A percentile compares a stretch with the other conserved stretches of the same genome.
Conservation (phyloP, 92 coral and sea anemone genomes). For the Micromussa lordhowensis region DNA sequence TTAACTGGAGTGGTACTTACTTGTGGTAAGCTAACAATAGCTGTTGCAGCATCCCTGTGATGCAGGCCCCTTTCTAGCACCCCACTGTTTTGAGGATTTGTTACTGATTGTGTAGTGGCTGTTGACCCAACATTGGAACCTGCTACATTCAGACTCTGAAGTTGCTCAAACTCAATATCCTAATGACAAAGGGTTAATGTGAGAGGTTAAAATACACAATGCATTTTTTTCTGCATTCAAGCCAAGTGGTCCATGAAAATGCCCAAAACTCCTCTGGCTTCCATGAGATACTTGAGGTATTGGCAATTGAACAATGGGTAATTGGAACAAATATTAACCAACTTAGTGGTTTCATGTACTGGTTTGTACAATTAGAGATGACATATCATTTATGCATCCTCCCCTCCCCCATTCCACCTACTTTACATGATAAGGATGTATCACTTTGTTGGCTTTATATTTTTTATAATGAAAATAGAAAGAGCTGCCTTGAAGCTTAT, state of each 20-base stretch:
- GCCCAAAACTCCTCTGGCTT: not conserved
- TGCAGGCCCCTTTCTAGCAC: slow-evolving; percentile 44
- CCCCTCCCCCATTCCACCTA: not conserved
- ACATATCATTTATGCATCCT: no score
- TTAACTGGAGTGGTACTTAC: slow-evolving; percentile 4
- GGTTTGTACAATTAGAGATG: no score
- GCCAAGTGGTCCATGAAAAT: no score
- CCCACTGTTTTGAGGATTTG: slow-evolving; percentile 34
- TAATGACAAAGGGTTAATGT: slow-evolving; percentile 3
- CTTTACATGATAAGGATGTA: no score
- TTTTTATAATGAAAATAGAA: no score
- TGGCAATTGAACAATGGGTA: no score
- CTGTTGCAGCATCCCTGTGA: slow-evolving; percentile 62
- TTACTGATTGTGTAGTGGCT: slow-evolving; percentile 41
- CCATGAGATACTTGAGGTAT: not conserved
- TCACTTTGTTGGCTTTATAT: not conserved
- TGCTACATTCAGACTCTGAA: slow-evolving; percentile 75
- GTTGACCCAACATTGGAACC: slow-evolving; percentile 56
- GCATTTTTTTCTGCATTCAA: no score
- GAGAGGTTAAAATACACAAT: no score
- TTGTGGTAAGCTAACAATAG: slow-evolving; percentile 70
- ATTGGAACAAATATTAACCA: no score
- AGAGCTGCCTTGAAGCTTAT: no score
- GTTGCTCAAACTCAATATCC: slow-evolving; percentile 89
- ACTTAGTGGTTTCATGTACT: no score